Base-by-base conservation (phyloP, 2,888 invertebrate genomes). In the Strigamia transsilvanica region DNA sequence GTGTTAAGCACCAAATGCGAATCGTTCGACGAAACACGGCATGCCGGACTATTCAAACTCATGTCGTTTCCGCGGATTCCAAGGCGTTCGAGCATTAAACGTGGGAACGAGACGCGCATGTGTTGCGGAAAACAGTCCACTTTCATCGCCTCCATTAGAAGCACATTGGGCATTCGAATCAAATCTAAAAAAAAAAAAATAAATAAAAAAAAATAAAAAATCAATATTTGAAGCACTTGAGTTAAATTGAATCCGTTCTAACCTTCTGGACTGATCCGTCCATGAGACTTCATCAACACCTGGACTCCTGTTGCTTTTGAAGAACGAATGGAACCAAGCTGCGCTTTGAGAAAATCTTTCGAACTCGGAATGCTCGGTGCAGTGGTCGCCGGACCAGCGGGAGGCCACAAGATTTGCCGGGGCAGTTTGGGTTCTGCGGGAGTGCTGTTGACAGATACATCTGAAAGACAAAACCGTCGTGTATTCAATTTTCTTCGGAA, bases 1-100 rank as follows among this genome's bases (percentile, higher is more conserved):
- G 87, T 85, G 73, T 85, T 84, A 10, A 88, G 85, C 82, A 86
- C 85, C 66, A 86, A 85, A 83, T 88, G 88, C 12, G 87, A 87
- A 13, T 82, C 82, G 84, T 88, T 88, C 38, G 85, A 83, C n/a
- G 83, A 82, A 9, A 87, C 86, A 12, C 66, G 34, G 73, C 85
- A 86, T 15, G 79, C 77, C 10, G 83, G 81, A 83, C 85, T 85
- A 42, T 81, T 84, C 15, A 86, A 82, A 21, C 84, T 83, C 51
- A 86, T 83, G 41, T 83, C 83, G 6, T 84, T 82, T 81, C 86
- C 77, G 13, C 41, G 81, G 9, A 88, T 51, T 80, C 84, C 81
- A 10, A 86, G 83, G 83, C 84, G 82, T 85, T 86, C 82, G 84
- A 84, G 81, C 85, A 85, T 34, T 85, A 84, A 21, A 32, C 83